Evolutionary conservation across 2,797 vertebrate species (phyloP), one percentile per base, ranked within the genome.

Genomic region (Pagetopsis macropterus): DNA sequence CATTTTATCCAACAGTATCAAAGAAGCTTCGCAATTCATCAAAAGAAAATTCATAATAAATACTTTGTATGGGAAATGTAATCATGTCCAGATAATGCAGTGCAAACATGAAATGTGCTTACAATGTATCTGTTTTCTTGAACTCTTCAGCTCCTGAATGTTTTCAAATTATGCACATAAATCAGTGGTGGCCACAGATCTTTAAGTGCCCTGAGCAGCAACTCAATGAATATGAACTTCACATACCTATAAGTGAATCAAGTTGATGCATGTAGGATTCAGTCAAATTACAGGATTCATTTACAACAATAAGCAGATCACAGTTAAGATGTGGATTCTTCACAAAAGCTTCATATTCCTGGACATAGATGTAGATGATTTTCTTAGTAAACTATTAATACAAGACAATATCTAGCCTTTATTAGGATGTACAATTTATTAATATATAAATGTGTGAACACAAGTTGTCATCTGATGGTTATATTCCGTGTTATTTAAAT

Each of bases 81-180:
- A 67, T 62, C 31, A 1, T 17, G 51, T 31, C 59, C 43, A 9
- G 31, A 71, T 75, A 43, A 31, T 63, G 44, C 72, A 1, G 73
- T 41, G 69, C 60, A 57, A 79, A 76, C 68, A 61, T 21, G 46
- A 56, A 71, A 51, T n/a, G 44, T n/a, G 64, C 46, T 69, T 50
- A 9, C 13, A 17, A 52, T 82, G 81, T 84, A 74, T 81, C 69
- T 57, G 68, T 50, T 76, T 48, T 71, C 58, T 13, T 55, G 44
- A 78, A 52, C 46, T 65, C 1, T 0, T 51, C 21, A 3, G 51
- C 73, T 58, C 56, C 58, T 74, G n/a, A 72, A 76, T 74, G 67
- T 60, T 54, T 62, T 81, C 37, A 76, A 70, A 78, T 78, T 86
- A 86, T 87, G 87, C 79, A 87, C 78, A 82, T 85, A 78, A 83